Percentiles rank a stretch among this genome's conserved stretches.
Evolutionary conservation across 2,113 vertebrate species (phyloP).

Genomic region (Triplophysa rosa): DNA sequence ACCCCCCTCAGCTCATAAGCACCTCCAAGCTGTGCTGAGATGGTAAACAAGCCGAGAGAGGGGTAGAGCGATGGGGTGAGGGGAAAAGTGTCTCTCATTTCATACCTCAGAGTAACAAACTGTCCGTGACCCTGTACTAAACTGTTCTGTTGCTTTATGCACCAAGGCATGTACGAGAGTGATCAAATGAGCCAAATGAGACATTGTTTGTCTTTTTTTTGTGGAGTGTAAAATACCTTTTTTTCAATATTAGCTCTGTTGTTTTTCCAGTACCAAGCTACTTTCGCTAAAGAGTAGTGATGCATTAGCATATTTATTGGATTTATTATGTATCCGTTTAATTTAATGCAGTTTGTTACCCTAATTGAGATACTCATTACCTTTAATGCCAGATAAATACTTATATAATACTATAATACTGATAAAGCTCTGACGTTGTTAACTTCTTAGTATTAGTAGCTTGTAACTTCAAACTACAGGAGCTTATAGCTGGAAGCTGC

Average conservation of each 20-base stretch:
- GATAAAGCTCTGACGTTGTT: too few species aligned
- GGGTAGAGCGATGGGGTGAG: neutral
- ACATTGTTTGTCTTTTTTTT: neutral
- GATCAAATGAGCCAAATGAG: neutral
- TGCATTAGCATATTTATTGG: too few species aligned
- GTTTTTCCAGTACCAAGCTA: neutral
- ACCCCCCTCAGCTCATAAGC: slow-evolving; percentile 7
- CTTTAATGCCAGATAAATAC: neutral
- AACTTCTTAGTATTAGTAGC: neutral
- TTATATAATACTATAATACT: too few species aligned
- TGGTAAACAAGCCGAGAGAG: slow-evolving; percentile 38
- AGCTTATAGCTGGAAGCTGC: neutral
- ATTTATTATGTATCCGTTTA: too few species aligned
- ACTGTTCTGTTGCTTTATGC: neutral
- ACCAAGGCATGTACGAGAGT: neutral
- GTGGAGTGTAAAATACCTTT: too few species aligned
- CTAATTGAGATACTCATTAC: neutral
- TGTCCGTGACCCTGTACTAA: neutral
- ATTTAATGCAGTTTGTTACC: too few species aligned
- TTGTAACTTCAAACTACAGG: too few species aligned
- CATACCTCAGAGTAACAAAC: slow-evolving; percentile 12
- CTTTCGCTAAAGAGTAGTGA: neutral
- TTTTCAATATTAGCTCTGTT: too few species aligned
- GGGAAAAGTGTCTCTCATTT: neutral
- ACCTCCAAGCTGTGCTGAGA: neutral